phyloP scores from a whole-genome alignment of 2,113 vertebrate species.

The Alaudala cheleensis region DNA sequence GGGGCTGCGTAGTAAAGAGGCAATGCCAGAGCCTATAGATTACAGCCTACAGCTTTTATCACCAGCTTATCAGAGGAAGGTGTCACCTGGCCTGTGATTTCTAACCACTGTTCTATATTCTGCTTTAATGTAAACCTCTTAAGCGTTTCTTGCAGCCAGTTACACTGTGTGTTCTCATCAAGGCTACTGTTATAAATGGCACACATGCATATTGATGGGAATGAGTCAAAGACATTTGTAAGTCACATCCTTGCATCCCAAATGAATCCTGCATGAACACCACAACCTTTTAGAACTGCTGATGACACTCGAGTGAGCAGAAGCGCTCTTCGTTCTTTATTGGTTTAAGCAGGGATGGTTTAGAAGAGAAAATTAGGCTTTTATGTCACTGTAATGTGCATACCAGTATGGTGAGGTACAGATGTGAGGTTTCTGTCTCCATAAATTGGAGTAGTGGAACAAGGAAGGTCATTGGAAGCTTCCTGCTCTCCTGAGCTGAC shows the following conservation, averaged over 20 bases:
- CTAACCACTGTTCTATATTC: constrained; percentile 73
- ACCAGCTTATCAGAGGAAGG: constrained; percentile 76
- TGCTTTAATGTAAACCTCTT: constrained; percentile 79
- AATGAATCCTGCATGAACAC: constrained; percentile 73
- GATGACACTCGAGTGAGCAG: constrained; percentile 49
- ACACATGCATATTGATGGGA: constrained; percentile 81
- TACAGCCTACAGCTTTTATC: constrained; percentile 74
- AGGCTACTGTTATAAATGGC: constrained; percentile 82
- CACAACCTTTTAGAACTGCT: constrained; percentile 57
- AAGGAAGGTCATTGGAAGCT: constrained; percentile 39
- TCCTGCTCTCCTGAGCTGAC: neutral
- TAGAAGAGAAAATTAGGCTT: constrained; percentile 59
- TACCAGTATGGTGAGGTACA: constrained; percentile 56
- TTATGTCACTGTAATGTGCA: constrained; percentile 52
- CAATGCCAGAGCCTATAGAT: constrained; percentile 64
- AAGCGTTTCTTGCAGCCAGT: constrained; percentile 73
- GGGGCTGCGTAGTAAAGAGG: constrained; percentile 36
- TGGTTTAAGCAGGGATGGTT: constrained; percentile 58
- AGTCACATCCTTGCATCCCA: constrained; percentile 78
- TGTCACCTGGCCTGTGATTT: constrained; percentile 82
- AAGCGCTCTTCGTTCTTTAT: constrained; percentile 35
- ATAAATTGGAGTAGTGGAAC: constrained; percentile 41
- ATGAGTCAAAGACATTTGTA: constrained; percentile 82
- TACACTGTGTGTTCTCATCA: constrained; percentile 81
- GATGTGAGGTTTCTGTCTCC: constrained; percentile 34